Conservation (phyloP, 2,888 invertebrate genomes). For the Tetranychus piercei region DNA sequence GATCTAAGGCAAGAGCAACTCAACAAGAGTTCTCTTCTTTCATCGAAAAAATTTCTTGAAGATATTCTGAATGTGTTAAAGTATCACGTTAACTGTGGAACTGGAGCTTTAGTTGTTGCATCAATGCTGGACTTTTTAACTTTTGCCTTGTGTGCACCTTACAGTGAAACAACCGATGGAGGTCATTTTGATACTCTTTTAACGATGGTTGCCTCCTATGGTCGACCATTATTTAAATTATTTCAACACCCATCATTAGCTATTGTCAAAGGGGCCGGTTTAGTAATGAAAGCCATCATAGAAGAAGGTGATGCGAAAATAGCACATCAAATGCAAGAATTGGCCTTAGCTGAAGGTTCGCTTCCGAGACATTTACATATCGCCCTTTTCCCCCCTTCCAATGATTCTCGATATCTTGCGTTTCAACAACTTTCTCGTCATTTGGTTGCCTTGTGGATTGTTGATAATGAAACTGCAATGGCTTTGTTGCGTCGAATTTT, state of each 20-base stretch:
- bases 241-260: conserved; percentile 93
- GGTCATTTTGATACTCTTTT: conserved; percentile 80
- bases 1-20: conserved; percentile 92
- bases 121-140: conserved; percentile 96
- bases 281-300: conserved; percentile 89
- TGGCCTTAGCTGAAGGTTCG: conserved; percentile 90
- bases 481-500: conserved; percentile 64
- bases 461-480: conserved; percentile 77
- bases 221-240: conserved; percentile 70
- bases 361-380: conserved; percentile 74
- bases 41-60: conserved; percentile 75
- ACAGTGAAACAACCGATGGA: conserved; percentile 95
- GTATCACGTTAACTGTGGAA: conserved; percentile 39
- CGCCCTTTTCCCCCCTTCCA: conserved; percentile 61
- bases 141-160: conserved; percentile 91
- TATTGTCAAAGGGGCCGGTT: conserved; percentile 90
- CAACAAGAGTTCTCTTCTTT: conserved; percentile 85
- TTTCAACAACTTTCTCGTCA: conserved; percentile 72
- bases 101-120: conserved; percentile 84
- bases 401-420: conserved; percentile 53
- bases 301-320: conserved; percentile 88
- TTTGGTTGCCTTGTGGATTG: conserved; percentile 85
- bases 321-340: conserved; percentile 78
- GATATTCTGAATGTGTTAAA: conserved; percentile 49
- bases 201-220: conserved; percentile 79